Base-by-base conservation (phyloP, 2,888 invertebrate genomes). In the Eretmocerus hayati region DNA sequence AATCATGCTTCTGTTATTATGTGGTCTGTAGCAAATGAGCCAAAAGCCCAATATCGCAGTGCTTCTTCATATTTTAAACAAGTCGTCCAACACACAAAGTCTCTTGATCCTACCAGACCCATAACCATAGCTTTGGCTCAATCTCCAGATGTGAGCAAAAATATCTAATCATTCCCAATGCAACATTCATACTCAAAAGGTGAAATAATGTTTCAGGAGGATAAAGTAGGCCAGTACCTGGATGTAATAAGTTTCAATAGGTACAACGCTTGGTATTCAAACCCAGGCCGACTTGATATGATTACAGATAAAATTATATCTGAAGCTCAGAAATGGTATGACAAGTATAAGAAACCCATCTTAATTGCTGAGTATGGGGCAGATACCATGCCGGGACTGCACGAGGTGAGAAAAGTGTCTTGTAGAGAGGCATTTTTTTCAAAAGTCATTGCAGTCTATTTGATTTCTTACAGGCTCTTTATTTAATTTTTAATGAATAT, bases 11-110 rank as follows among this genome's bases (percentile, higher is more conserved):
- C 90, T 51, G 94, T 95, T n/a, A 81, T 96, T 50, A 88, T 93
- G 81, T 97, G 97, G 97, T 96, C 95, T 4, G 82, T 96, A 52
- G 87, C 95, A 21, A 97, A 97, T 73, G 96, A 97, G 67, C 95
- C 96, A 0, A 77, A 85, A 55, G 85, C 88, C 0, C 75, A 80
- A 52, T 75, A 80, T 47, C 64, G 74, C 13, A 77, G 78, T 47
- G 84, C 94, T 3, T 85, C 83, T 50, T 85, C 83, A 50, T 96
- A 96, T 72, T 96, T 61, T 72, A 89, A 88, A 57, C 77, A 83
- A 63, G 80, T 94, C 9, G 87, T 87, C 18, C 75, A 78, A 46
- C 85, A 86, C 61, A 88, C 91, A 0, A 85, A 84, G 65, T 73
- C 75, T 5, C 74, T 90, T 66, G 95, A 96, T 70, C 74, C 78